phyloP scores from a whole-genome alignment of 1,140 invertebrate species.

The Drosophila asahinai region DNA sequence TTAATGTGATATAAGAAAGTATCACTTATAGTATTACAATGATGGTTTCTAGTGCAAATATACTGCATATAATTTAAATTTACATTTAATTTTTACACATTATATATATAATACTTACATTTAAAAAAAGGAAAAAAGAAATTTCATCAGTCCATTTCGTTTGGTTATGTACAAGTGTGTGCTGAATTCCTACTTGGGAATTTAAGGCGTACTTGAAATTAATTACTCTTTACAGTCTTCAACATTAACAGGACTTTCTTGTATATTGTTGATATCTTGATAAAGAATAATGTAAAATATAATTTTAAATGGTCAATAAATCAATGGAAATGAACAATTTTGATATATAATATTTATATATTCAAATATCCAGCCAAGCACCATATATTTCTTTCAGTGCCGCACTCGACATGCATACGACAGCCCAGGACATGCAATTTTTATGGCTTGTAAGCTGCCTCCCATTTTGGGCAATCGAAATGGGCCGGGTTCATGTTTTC shows the following conservation, averaged over 20 bases:
- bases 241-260: not conserved
- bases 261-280: too few relatives aligned
- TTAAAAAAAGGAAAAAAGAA: not conserved
- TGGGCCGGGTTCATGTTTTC: slow-evolving; percentile 36
- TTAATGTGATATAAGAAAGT: not conserved
- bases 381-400: slow-evolving; percentile 4
- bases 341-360: too few relatives aligned
- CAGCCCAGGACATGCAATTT: slow-evolving; percentile 68
- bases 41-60: too few relatives aligned
- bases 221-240: not conserved
- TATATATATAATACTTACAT: not conserved
- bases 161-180: too few relatives aligned
- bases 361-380: too few relatives aligned
- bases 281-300: not conserved
- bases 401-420: slow-evolving; percentile 49
- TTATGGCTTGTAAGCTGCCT: slow-evolving; percentile 70
- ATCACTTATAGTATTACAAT: not conserved
- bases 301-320: too few relatives aligned
- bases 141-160: too few relatives aligned
- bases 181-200: too few relatives aligned
- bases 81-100: too few relatives aligned
- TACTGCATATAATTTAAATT: too few relatives aligned
- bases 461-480: slow-evolving; percentile 63
- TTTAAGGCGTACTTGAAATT: too few relatives aligned
- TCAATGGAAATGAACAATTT: not conserved